phyloP scores from a whole-genome alignment of 2,888 invertebrate species.

The Ormia ochracea region DNA sequence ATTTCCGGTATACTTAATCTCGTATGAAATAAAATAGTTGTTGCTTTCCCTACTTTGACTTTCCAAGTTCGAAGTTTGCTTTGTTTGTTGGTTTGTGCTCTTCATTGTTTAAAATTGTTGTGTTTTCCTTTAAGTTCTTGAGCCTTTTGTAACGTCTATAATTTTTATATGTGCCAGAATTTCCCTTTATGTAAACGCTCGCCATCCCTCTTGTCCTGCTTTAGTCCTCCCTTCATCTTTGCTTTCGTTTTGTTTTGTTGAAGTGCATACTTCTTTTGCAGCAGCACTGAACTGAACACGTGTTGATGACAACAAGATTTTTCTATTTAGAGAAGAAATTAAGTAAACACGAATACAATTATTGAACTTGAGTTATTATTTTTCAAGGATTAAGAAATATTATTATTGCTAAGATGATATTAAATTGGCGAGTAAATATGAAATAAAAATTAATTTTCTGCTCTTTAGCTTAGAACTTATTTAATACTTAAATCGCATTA shows the following conservation, averaged over 20 bases:
- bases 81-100: not conserved
- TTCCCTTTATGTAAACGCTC: not conserved
- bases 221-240: conserved; percentile 29
- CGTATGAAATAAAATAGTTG: conserved; percentile 40
- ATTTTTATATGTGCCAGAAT: conserved; percentile 4
- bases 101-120: not conserved
- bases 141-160: conserved; percentile 23
- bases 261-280: conserved; percentile 46
- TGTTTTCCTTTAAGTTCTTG: conserved; percentile 23
- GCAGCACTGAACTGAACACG: conserved; percentile 47
- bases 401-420: not conserved
- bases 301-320: conserved; percentile 55
- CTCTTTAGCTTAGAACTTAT: too few relatives aligned
- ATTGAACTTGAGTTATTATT: not conserved
- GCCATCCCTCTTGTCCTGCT: conserved; percentile 3
- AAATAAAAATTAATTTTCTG: too few relatives aligned
- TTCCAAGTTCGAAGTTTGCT: conserved; percentile 36
- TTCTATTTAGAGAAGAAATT: conserved; percentile 25
- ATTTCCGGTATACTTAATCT: conserved; percentile 31
- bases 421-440: not conserved
- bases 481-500: too few relatives aligned
- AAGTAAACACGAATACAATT: not conserved
- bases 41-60: conserved; percentile 30
- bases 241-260: conserved; percentile 26
- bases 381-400: not conserved